A percentile compares a stretch with the other conserved stretches of the same genome.
Conservation (phyloP, 2,113 vertebrate species). For the Sarotherodon lohbergeri region DNA sequence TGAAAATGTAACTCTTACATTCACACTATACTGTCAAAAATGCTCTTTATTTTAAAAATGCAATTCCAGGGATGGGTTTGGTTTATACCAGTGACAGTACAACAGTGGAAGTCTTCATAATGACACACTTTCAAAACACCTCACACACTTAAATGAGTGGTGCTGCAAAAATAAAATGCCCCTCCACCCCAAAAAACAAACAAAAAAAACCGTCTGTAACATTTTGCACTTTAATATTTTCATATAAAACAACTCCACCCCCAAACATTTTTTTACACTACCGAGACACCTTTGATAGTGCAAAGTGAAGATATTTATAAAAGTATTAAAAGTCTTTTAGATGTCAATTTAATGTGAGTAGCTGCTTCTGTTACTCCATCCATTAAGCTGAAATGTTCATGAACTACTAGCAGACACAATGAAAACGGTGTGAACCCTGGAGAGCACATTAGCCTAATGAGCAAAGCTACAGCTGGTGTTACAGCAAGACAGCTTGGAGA, state of each 20-base stretch:
- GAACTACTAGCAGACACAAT: conserved; percentile 57
- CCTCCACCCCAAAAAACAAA: neutral
- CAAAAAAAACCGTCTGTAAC: conserved; percentile 58
- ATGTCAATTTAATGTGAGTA: conserved; percentile 66
- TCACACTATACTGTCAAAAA: neutral
- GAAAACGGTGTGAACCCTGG: conserved; percentile 48
- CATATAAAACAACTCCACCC: conserved; percentile 70
- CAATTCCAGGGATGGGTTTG: neutral
- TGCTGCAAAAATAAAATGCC: neutral
- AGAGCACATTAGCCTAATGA: conserved; percentile 28
- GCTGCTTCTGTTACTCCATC: conserved; percentile 64
- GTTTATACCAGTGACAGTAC: neutral
- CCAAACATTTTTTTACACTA: conserved; percentile 72
- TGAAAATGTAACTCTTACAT: neutral
- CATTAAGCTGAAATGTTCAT: conserved; percentile 56
- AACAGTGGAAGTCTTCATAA: neutral
- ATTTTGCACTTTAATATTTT: conserved; percentile 78
- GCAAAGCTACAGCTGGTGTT: conserved; percentile 29
- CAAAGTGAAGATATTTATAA: conserved; percentile 72
- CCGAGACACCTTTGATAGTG: conserved; percentile 69
- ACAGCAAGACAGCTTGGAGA: conserved; percentile 23
- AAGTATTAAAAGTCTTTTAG: conserved; percentile 75
- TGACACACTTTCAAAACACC: neutral
- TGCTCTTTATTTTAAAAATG: neutral
- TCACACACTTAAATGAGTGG: neutral